Evolutionary conservation across 2,113 vertebrate species (phyloP).

Genomic region (Notiomystis cincta): DNA sequence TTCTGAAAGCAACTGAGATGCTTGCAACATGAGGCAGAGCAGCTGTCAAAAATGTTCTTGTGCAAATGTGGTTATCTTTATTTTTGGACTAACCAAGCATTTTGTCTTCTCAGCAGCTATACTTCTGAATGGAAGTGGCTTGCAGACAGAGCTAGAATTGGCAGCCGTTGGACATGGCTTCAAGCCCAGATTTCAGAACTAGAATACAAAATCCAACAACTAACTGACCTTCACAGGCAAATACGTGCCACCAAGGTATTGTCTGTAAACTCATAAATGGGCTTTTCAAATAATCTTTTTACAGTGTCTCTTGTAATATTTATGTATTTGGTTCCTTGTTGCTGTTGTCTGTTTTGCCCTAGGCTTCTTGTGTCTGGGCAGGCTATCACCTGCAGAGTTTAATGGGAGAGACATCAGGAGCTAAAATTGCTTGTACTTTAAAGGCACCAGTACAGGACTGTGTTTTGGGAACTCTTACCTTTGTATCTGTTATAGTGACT

Average conservation of each 20-base stretch:
- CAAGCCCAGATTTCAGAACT: slow-evolving; percentile 87
- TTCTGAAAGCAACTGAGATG: slow-evolving; percentile 51
- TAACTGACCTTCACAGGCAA: slow-evolving; percentile 82
- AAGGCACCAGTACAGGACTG: neutral
- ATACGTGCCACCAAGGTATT: slow-evolving; percentile 87
- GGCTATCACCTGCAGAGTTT: neutral
- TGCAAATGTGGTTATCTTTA: slow-evolving; percentile 60
- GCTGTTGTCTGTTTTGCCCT: neutral
- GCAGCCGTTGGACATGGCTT: slow-evolving; percentile 94
- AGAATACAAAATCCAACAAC: slow-evolving; percentile 85
- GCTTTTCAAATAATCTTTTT: slow-evolving; percentile 17
- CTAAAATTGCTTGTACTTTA: neutral
- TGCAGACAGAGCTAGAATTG: slow-evolving; percentile 84
- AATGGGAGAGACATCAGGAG: neutral
- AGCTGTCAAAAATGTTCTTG: slow-evolving; percentile 60
- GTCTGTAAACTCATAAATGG: slow-evolving; percentile 1
- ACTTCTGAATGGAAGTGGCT: slow-evolving; percentile 85
- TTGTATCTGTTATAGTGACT: neutral
- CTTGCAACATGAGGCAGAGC: slow-evolving; percentile 43
- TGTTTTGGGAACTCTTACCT: neutral
- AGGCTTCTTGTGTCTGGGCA: neutral
- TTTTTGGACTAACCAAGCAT: slow-evolving; percentile 66
- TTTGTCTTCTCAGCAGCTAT: slow-evolving; percentile 75
- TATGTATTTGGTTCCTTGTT: neutral
- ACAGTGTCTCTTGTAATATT: neutral